A percentile compares a stretch with the other conserved stretches of the same genome.
phyloP scores from a whole-genome alignment of 2,888 invertebrate genomes.

The Stenotaenia linearis region DNA sequence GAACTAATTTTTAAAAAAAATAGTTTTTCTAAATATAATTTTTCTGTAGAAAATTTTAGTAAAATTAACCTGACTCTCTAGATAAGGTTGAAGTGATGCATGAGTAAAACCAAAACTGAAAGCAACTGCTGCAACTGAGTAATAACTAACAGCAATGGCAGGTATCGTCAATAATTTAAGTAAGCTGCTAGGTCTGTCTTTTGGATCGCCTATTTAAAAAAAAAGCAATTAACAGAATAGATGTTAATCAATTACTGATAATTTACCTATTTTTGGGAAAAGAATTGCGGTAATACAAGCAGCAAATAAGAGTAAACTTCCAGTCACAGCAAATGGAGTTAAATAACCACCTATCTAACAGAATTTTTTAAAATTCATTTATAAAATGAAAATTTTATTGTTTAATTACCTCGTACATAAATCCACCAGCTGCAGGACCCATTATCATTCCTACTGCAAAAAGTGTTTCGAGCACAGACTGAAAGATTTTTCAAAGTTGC shows the following conservation, averaged over 20 bases:
- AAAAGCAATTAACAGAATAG: background rate
- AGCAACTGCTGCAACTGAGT: slow-evolving; percentile 68
- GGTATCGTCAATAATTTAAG: slow-evolving; percentile 63
- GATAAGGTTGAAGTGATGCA: slow-evolving; percentile 80
- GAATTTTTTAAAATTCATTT: background rate
- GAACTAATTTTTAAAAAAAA: background rate
- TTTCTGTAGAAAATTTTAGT: background rate
- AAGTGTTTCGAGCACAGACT: background rate
- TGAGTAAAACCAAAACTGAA: slow-evolving; percentile 81
- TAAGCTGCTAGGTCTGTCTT: slow-evolving; percentile 42
- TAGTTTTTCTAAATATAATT: background rate
- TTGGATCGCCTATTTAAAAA: background rate
- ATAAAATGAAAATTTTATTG: background rate
- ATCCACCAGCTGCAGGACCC: background rate
- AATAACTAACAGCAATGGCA: slow-evolving; percentile 62
- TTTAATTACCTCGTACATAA: slow-evolving; percentile 8
- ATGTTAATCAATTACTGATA: background rate
- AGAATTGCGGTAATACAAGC: slow-evolving; percentile 67
- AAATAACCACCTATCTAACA: slow-evolving; percentile 64
- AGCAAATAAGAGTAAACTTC: slow-evolving; percentile 65
- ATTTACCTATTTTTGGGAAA: slow-evolving; percentile 53
- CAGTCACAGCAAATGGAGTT: slow-evolving; percentile 73
- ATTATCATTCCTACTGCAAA: background rate
- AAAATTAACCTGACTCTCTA: slow-evolving; percentile 44
- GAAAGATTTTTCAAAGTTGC: background rate